A percentile compares a stretch with the other conserved stretches of the same genome.
phyloP scores from a whole-genome alignment of 2,888 invertebrate species.

The Campaea margaritaria region DNA sequence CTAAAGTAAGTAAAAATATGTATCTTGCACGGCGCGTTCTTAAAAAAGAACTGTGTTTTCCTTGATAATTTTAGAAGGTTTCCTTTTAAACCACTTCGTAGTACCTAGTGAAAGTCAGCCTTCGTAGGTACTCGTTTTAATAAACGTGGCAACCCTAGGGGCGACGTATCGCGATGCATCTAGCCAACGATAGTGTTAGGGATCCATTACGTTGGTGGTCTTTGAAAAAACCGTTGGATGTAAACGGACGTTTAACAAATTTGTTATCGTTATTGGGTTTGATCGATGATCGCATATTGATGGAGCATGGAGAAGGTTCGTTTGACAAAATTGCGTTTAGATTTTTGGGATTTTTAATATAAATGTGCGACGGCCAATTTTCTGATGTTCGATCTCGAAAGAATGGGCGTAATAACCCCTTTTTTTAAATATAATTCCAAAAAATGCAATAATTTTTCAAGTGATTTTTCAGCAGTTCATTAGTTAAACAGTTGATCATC shows the following conservation, averaged over 20 bases:
- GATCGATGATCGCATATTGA: conserved; percentile 32
- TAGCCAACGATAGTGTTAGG: conserved; percentile 76
- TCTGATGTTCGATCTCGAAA: neutral
- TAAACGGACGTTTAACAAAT: conserved; percentile 66
- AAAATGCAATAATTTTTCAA: too few species aligned
- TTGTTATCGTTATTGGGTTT: conserved; percentile 49
- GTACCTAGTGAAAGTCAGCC: neutral
- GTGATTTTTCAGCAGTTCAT: too few species aligned
- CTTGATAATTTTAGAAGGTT: too few species aligned
- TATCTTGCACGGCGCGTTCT: too few species aligned
- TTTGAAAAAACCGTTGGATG: conserved; percentile 54
- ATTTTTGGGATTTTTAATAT: neutral
- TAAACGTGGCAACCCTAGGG: conserved; percentile 36
- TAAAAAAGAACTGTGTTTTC: too few species aligned
- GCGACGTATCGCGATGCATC: conserved; percentile 75
- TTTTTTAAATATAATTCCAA: too few species aligned
- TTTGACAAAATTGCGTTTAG: neutral
- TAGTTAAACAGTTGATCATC: too few species aligned
- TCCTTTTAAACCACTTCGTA: too few species aligned
- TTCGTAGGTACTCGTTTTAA: neutral
- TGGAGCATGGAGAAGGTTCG: neutral
- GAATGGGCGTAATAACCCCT: too few species aligned
- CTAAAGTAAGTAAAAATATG: too few species aligned
- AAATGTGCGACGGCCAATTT: neutral
- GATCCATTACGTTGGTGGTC: conserved; percentile 77